Evolutionary conservation across 2,888 invertebrate species (phyloP), one percentile per base, ranked within the genome.

Genomic region (Furcula furcula): DNA sequence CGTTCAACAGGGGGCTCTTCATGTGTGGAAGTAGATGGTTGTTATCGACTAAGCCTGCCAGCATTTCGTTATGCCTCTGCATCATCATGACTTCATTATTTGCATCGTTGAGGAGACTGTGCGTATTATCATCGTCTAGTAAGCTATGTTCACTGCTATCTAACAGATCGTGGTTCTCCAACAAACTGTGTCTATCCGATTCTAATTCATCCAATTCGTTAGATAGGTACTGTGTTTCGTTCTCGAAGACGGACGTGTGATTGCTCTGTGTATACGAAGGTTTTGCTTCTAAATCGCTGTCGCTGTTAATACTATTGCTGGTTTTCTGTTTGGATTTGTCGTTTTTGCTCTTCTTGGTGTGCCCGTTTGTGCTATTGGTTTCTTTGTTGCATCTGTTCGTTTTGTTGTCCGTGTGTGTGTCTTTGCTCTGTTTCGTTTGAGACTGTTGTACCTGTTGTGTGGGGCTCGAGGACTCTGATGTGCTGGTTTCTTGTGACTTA

Each of bases 291-390:
- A 57, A 59, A 58, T 51, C 78, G 72, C 59, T 82, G 68, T 65
- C 82, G 59, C 46, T 61, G 48, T 51, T 78, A 55, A 61, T 72
- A 60, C 57, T 87, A 76, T 89, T 89, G 65, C 83, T 90, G 65
- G 89, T 89, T 55, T 89, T 89, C 48, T 85, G 73, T 65, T 88
- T 90, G 44, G 89, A 78, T 78, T 91, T 86, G 73, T 89, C 81
- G 45, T 59, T 62, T 76, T 78, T 83, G 63, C 74, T 85, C 65
- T 78, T 83, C 77, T 83, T 88, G 50, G 60, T 69, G 48, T 80
- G 78, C 51, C 72, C 67, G 55, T 76, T 90, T 78, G 90, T 90
- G 75, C 87, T 88, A 66, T 65, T 77, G 41, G 71, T 68, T 57
- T 78, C 87, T 64, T 82, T 86, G 65, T 82, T 86, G 65, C 78